Base-by-base conservation (phyloP, 2,797 vertebrate species). In the Myiotriccus ornatus region DNA sequence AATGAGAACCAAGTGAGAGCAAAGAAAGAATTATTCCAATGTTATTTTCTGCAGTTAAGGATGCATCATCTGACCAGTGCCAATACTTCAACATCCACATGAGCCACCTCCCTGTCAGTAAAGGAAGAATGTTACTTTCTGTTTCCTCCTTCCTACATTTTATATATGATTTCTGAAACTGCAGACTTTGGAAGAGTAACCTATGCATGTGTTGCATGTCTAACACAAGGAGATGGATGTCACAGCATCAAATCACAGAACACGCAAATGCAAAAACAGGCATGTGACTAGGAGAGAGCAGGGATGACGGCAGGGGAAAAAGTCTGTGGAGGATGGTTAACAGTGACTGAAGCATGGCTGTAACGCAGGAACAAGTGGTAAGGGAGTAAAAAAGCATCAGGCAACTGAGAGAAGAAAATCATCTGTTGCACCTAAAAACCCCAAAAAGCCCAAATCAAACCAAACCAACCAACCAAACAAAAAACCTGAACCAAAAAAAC, bases 181-280 rank as follows among this genome's bases (percentile, higher is more conserved):
- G 1, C 9, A 84, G 41, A 55, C 27, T 67, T 83, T 85, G 35
- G 13, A 76, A 77, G 8, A 65, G 19, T 11, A 64, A 16, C 8
- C 5, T 50, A 30, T 30, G 9, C 11, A 35, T 1, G 1, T 15
- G 8, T 43, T 28, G 2, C 0, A 0, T 13, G 9, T 20, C 27
- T 73, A 73, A 73, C 10, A 41, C 12, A 59, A 46, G 18, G n/a
- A 70, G 47, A 37, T 10, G 32, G 15, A 27, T 32, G 34, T 2
- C 46, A 57, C 9, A 46, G 12, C 34, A 46, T 23, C 27, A 35
- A 24, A n/a, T 62, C n/a, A 43, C 10, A 41, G 6, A 22, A 63
- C 62, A n/a, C 0, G 1, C 7, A 64, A n/a, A 53, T 22, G 23
- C 6, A 64, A 12, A 4, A 30, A 9, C 6, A n/a, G 10, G 8